A percentile compares a stretch with the other conserved stretches of the same genome.
Conservation (phyloP, 2,888 invertebrate species). For the Myathropa florea region DNA sequence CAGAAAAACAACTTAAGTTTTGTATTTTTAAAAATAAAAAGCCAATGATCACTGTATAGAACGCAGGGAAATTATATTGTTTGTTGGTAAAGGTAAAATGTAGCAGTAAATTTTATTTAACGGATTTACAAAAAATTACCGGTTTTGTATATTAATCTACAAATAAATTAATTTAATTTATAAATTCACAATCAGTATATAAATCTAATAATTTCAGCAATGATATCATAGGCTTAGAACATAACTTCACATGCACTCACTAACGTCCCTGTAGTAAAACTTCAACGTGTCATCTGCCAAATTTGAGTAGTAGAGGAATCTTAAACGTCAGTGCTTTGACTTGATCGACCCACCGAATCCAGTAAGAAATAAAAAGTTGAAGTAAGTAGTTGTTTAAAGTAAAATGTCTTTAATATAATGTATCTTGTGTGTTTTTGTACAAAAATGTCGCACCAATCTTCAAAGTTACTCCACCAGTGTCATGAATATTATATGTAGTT, state of each 20-base stretch:
- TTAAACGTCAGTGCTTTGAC: slow-evolving; percentile 8
- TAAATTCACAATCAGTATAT: neutral
- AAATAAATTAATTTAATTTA: neutral
- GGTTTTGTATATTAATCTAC: too few species aligned
- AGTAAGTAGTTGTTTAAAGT: slow-evolving; percentile 30
- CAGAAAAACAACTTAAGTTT: too few species aligned
- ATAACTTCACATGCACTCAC: neutral
- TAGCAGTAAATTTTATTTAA: too few species aligned
- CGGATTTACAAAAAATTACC: too few species aligned
- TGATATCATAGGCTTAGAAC: neutral
- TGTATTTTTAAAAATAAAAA: too few species aligned
- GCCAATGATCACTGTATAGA: too few species aligned
- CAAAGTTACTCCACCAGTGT: neutral
- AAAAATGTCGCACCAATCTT: neutral
- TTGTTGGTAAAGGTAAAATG: too few species aligned
- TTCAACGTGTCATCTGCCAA: neutral
- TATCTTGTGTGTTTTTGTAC: slow-evolving; percentile 20
- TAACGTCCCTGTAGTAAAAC: neutral
- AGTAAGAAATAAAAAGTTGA: slow-evolving; percentile 36
- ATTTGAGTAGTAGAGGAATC: neutral
- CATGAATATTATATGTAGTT: neutral
- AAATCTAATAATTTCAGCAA: neutral
- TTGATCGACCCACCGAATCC: slow-evolving; percentile 31
- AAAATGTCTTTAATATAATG: neutral
- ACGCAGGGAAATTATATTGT: too few species aligned